A percentile compares a stretch with the other conserved stretches of the same genome.
Evolutionary conservation across 1,140 invertebrate genomes (phyloP).

Genomic region (Drosophila nigromelanica): DNA sequence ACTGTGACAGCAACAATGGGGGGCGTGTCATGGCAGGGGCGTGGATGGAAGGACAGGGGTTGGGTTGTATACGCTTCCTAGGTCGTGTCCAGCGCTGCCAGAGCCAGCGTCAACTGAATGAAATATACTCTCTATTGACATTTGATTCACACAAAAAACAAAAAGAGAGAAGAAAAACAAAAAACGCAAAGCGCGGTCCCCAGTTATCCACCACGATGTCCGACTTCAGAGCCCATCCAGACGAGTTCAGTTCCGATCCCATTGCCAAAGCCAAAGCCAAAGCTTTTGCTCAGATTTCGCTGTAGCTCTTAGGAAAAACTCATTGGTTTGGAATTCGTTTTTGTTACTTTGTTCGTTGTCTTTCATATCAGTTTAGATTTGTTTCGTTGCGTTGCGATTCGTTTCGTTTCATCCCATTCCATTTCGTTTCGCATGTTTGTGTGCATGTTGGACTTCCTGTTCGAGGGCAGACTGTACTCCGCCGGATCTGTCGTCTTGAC

Average conservation of each 20-base stretch:
- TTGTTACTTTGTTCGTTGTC: slow-evolving; percentile 50
- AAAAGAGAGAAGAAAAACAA: slow-evolving; percentile 14
- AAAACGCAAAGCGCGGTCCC: slow-evolving; percentile 22
- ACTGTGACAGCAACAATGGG: slow-evolving; percentile 74
- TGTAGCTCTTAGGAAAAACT: slow-evolving; percentile 46
- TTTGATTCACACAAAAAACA: slow-evolving; percentile 62
- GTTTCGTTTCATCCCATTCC: neutral
- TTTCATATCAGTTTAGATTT: slow-evolving; percentile 16
- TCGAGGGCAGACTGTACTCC: slow-evolving; percentile 4
- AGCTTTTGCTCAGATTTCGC: slow-evolving; percentile 75
- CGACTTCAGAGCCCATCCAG: slow-evolving; percentile 8
- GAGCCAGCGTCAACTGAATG: slow-evolving; percentile 53
- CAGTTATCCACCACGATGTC: slow-evolving; percentile 31
- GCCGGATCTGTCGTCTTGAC: slow-evolving; percentile 50
- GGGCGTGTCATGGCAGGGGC: slow-evolving; percentile 35
- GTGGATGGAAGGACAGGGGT: neutral
- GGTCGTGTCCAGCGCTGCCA: slow-evolving; percentile 32
- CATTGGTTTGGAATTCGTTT: slow-evolving; percentile 51
- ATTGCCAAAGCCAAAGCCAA: slow-evolving; percentile 67
- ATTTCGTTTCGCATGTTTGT: slow-evolving; percentile 32
- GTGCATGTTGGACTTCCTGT: slow-evolving; percentile 62
- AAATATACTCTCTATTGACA: slow-evolving; percentile 82
- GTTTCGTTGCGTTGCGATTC: slow-evolving; percentile 3
- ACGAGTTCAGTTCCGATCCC: slow-evolving; percentile 42
- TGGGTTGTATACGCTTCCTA: neutral